Evolutionary conservation across 2,888 invertebrate genomes (phyloP).

Genomic region (Drosophila macrospina): DNA sequence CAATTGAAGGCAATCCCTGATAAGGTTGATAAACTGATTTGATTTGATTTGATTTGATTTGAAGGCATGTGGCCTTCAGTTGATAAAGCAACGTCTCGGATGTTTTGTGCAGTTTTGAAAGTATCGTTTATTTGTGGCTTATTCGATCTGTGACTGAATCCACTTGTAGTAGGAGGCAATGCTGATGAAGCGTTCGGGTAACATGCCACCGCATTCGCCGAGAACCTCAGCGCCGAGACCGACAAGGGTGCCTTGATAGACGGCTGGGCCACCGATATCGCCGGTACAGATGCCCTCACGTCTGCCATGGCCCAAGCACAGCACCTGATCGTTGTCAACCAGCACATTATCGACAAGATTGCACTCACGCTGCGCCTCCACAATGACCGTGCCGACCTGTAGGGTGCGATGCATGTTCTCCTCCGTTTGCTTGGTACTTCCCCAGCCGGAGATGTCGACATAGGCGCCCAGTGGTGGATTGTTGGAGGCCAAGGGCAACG

Average conservation of each 20-base stretch:
- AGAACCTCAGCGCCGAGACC: constrained; percentile 76
- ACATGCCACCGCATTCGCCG: constrained; percentile 72
- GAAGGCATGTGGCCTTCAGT: too few relatives aligned
- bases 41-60: too few relatives aligned
- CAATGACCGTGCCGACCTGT: constrained; percentile 57
- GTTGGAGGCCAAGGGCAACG: constrained; percentile 59
- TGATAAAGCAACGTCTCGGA: neutral
- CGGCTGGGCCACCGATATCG: constrained; percentile 83
- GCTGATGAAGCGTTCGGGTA: constrained; percentile 79
- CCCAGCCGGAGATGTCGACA: constrained; percentile 82
- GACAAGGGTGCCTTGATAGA: constrained; percentile 66
- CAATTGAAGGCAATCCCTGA: neutral
- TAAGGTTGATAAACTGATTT: too few relatives aligned
- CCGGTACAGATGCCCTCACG: constrained; percentile 82
- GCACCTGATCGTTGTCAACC: constrained; percentile 55
- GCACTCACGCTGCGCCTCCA: constrained; percentile 51
- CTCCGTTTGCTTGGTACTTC: constrained; percentile 58
- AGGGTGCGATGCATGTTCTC: constrained; percentile 59
- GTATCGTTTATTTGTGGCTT: constrained; percentile 19
- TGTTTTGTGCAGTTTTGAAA: neutral
- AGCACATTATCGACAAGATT: constrained; percentile 2
- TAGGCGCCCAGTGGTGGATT: constrained; percentile 51
- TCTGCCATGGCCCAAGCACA: constrained; percentile 76
- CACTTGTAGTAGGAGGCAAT: constrained; percentile 68
- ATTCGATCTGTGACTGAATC: constrained; percentile 68